phyloP scores from a whole-genome alignment of 2,797 vertebrate species.

The Poeciliopsis gracilis region DNA sequence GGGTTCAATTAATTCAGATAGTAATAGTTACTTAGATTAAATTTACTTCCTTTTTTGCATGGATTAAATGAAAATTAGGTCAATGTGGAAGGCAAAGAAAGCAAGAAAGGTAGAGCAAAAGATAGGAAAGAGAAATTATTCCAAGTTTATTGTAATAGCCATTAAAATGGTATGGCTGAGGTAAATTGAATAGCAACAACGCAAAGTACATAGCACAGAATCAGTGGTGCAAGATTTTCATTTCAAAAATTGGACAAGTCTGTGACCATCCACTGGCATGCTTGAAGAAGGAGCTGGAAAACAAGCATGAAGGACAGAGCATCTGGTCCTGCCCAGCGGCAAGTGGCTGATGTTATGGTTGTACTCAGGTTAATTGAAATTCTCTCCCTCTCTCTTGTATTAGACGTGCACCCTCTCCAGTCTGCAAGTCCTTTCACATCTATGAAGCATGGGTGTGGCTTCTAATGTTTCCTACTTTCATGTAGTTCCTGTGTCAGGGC shows the following conservation, averaged over 20 bases:
- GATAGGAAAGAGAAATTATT: background rate
- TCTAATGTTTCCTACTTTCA: background rate
- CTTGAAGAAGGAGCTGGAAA: background rate
- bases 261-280: background rate
- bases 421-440: background rate
- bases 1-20: background rate
- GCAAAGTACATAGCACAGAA: background rate
- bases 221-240: background rate
- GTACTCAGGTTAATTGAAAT: background rate
- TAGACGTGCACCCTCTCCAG: background rate
- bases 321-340: background rate
- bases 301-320: constrained; percentile 1
- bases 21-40: background rate
- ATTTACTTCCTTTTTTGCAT: constrained; percentile 6
- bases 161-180: background rate
- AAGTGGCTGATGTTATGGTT: background rate
- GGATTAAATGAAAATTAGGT: constrained; percentile 6
- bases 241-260: background rate
- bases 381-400: background rate
- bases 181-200: background rate
- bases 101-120: background rate
- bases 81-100: background rate
- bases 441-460: background rate
- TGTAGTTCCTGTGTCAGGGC: background rate
- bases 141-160: background rate